Conservation (phyloP, 2,113 vertebrate genomes). For the Mormyrus lacerda region DNA sequence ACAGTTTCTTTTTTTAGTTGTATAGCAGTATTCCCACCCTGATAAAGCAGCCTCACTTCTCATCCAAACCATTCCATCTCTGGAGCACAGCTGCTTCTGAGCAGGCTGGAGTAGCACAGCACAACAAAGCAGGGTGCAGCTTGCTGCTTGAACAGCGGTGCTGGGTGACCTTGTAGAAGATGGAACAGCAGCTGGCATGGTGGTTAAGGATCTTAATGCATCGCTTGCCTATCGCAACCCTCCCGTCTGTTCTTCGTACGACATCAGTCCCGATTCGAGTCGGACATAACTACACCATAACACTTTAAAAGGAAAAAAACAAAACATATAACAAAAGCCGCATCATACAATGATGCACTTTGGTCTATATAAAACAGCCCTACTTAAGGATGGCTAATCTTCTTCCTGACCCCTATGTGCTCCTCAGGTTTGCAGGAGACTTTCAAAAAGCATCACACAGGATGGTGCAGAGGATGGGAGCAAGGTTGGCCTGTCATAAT, state of each 20-base stretch:
- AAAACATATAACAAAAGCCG: background rate
- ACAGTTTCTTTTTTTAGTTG: background rate
- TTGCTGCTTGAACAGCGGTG: background rate
- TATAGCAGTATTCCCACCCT: background rate
- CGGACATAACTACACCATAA: background rate
- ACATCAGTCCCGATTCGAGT: background rate
- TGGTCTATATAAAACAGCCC: conserved; percentile 7
- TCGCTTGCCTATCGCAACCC: background rate
- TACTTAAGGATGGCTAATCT: conserved; percentile 47
- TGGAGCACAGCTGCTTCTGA: background rate
- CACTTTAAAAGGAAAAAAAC: too few species aligned
- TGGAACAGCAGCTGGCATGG: background rate
- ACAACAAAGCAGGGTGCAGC: background rate
- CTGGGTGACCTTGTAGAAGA: background rate
- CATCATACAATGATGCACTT: background rate
- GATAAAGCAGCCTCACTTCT: background rate
- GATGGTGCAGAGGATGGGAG: conserved; percentile 31
- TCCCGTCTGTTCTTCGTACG: background rate
- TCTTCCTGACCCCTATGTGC: conserved; percentile 54
- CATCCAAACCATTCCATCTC: background rate
- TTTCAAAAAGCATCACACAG: conserved; percentile 49
- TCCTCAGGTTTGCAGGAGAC: conserved; percentile 52
- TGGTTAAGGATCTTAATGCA: background rate
- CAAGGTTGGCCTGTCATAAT: conserved; percentile 15
- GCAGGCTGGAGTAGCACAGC: background rate